Conservation (phyloP, 1,140 invertebrate species). For the Caligus rogercresseyi region DNA sequence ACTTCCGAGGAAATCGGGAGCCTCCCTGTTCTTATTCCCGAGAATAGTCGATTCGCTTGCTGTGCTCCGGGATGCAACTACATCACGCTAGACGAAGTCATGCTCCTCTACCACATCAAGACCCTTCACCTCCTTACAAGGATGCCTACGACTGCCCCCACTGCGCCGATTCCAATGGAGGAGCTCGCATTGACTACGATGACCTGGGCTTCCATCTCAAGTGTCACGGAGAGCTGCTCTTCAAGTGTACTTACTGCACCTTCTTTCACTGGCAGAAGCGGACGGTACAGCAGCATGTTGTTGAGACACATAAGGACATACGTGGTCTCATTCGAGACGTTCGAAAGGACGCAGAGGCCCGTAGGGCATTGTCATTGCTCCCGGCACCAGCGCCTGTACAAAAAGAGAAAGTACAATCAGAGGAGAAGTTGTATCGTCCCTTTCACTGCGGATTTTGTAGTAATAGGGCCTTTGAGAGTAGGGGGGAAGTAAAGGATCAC, state of each 20-base stretch:
- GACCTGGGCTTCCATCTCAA: slow-evolving; percentile 13
- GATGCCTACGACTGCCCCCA: slow-evolving; percentile 12
- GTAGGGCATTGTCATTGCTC: not conserved
- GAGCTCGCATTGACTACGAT: not conserved
- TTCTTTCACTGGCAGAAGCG: slow-evolving; percentile 19
- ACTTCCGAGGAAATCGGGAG: not conserved
- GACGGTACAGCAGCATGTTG: slow-evolving; percentile 17
- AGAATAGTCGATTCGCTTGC: slow-evolving; percentile 11
- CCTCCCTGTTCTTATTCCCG: slow-evolving; percentile 12
- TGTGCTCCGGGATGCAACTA: slow-evolving; percentile 8
- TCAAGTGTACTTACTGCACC: slow-evolving; percentile 12
- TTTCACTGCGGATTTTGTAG: slow-evolving; percentile 15
- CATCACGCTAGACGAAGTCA: slow-evolving; percentile 15
- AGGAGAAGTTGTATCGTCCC: not conserved
- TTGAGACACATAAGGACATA: slow-evolving; percentile 6
- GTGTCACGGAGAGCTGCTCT: slow-evolving; percentile 18
- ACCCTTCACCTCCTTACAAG: not conserved
- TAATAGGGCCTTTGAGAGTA: not conserved
- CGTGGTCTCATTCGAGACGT: not conserved
- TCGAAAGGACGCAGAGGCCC: slow-evolving; percentile 4
- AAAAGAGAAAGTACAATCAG: not conserved
- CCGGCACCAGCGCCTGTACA: not conserved
- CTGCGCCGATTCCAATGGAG: not conserved
- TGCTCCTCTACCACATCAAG: slow-evolving; percentile 17
- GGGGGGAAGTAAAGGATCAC: not conserved